A percentile compares a stretch with the other conserved stretches of the same genome.
phyloP scores from a whole-genome alignment of 2,888 invertebrate genomes.

The Thera britannica region DNA sequence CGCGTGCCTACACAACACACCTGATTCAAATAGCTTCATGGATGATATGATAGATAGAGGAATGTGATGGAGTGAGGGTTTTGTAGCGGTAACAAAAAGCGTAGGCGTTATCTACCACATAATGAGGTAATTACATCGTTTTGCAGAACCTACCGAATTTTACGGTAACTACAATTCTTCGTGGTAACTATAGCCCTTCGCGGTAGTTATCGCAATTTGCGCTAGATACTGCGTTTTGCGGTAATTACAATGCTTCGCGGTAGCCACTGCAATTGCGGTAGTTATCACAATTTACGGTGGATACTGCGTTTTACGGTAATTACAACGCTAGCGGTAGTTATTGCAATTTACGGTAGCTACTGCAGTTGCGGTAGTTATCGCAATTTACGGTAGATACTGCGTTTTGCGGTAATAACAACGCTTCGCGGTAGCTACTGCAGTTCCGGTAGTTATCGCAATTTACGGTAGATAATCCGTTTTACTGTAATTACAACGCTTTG shows the following conservation, averaged over 20 bases:
- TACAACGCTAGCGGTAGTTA: background rate
- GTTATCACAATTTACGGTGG: background rate
- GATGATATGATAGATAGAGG: background rate
- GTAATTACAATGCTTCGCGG: background rate
- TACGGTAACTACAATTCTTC: background rate
- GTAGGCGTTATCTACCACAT: background rate
- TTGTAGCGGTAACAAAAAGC: constrained; percentile 11
- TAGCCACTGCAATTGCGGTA: background rate
- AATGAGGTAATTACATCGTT: background rate
- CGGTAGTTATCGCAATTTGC: background rate
- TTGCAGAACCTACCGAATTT: background rate
- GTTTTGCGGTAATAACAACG: background rate
- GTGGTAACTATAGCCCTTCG: background rate
- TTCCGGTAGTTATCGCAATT: background rate
- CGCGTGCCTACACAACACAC: constrained; percentile 1
- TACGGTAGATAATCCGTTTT: background rate
- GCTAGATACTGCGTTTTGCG: background rate
- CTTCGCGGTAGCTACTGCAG: background rate
- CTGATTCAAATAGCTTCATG: background rate
- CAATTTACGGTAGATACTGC: background rate
- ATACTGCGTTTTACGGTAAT: background rate
- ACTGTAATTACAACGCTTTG: background rate
- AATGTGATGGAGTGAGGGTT: background rate
- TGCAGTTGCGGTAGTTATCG: background rate
- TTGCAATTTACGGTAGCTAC: background rate